Conservation (phyloP, 2,113 vertebrate species). For the Bostrychus sinensis region DNA sequence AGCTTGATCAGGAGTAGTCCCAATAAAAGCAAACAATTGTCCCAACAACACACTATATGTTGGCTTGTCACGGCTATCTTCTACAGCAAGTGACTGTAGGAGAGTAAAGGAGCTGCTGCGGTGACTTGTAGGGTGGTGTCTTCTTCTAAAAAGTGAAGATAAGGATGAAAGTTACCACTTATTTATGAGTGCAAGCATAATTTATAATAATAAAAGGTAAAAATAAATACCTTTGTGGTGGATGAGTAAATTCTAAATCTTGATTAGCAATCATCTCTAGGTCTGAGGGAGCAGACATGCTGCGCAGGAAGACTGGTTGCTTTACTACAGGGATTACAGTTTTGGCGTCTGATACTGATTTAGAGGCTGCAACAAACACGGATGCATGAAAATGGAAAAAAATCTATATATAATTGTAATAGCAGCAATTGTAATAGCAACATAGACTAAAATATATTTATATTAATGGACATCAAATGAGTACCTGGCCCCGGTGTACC, state of each 20-base stretch:
- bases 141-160: conserved; percentile 70
- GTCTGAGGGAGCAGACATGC: conserved; percentile 98
- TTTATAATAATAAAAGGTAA: not conserved
- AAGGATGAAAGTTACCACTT: not conserved
- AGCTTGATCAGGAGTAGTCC: conserved; percentile 95
- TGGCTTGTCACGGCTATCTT: conserved; percentile 93
- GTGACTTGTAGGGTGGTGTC: conserved; percentile 91
- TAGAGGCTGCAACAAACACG: conserved; percentile 82
- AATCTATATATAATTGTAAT: too few species aligned
- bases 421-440: not conserved
- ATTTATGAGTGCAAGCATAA: not conserved
- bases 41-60: conserved; percentile 95
- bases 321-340: conserved; percentile 86
- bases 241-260: conserved; percentile 92
- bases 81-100: conserved; percentile 90
- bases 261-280: conserved; percentile 97
- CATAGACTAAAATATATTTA: not conserved
- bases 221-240: conserved; percentile 85
- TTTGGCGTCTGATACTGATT: conserved; percentile 92
- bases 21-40: conserved; percentile 97
- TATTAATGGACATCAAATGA: not conserved
- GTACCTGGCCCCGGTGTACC: conserved; percentile 92
- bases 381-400: not conserved
- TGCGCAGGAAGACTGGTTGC: conserved; percentile 95
- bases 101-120: conserved; percentile 97